Base-by-base conservation (phyloP, 2,797 vertebrate species). In the Anabas testudineus region DNA sequence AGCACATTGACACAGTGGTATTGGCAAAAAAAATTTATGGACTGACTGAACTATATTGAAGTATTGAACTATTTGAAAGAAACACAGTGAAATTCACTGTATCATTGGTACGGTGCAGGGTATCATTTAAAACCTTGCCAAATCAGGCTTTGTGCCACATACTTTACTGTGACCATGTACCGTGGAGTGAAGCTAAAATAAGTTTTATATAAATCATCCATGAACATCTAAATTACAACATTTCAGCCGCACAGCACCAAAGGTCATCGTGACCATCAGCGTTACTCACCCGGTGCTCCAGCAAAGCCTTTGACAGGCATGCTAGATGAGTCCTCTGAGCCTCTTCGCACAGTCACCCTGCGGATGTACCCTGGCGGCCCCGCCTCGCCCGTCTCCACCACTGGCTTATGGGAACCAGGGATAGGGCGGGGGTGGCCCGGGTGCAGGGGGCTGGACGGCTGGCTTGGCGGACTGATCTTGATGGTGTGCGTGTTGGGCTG, bases 301-400 rank as follows among this genome's bases (percentile, higher is more conserved):
- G 97, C 97, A 0, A 95, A 96, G 1, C 97, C 96, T 64, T 95
- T 91, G 13, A 93, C 0, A 41, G 92, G 58, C 74, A 48, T 52
- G 83, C 85, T 81, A 0, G 76, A 55, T 0, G 81, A 78, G 56
- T 92, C 78, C 39, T 90, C 88, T 0, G 91, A 91, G 5, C 86
- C 89, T 54, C 90, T 78, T 39, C 92, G 81, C 56, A 92, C 88
- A 0, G 87, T 90, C 52, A 93, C 84, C 69, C 90, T 90, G 5
- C 93, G 74, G n/a, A 61, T 51, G 18, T 92, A 93, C 34, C 97
- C 98, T 0, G 98, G 98, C 12, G 98, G 97, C 34, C 98, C 98
- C 0, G 98, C 98, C 90, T 99, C 94, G 7, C 98, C 97, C 0
- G 94, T 94, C 91, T 98, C 95, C 90, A 94, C 10, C 39, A 96